Conservation (phyloP, 1,140 invertebrate genomes). For the Scaptomyza hsui region DNA sequence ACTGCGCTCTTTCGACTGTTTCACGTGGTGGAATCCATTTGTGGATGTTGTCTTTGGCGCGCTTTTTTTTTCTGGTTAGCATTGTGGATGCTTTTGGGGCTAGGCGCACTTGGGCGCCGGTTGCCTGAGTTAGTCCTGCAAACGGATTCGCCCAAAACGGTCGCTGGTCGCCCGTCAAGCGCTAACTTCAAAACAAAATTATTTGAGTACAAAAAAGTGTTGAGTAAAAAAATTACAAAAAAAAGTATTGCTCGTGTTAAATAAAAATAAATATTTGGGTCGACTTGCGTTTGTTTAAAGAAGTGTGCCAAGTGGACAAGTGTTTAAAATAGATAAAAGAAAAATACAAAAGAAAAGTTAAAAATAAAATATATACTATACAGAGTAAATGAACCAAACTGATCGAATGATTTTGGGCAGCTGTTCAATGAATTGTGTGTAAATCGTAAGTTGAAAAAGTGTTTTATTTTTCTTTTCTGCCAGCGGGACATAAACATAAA, state of each 20-base stretch:
- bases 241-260: slow-evolving; percentile 1
- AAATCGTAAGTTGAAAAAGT: slow-evolving; percentile 39
- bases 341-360: not conserved
- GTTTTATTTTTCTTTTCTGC: slow-evolving; percentile 10
- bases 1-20: slow-evolving; percentile 9
- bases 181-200: too few species aligned
- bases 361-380: not conserved
- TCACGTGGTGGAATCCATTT: slow-evolving; percentile 53
- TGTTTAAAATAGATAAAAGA: slow-evolving; percentile 29
- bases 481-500: slow-evolving; percentile 33
- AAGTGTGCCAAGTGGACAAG: slow-evolving; percentile 24
- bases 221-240: not conserved
- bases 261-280: slow-evolving; percentile 24
- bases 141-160: slow-evolving; percentile 53
- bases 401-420: slow-evolving; percentile 18
- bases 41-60: slow-evolving; percentile 41
- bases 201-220: not conserved
- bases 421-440: slow-evolving; percentile 21
- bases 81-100: slow-evolving; percentile 34
- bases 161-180: slow-evolving; percentile 24
- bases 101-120: slow-evolving; percentile 25
- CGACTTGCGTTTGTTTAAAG: slow-evolving; percentile 3
- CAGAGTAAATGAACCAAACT: not conserved
- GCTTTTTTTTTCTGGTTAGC: slow-evolving; percentile 13
- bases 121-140: slow-evolving; percentile 47